Evolutionary conservation across 2,888 invertebrate genomes (phyloP), one percentile per base, ranked within the genome.

Genomic region (Sinhomidia bicolor): DNA sequence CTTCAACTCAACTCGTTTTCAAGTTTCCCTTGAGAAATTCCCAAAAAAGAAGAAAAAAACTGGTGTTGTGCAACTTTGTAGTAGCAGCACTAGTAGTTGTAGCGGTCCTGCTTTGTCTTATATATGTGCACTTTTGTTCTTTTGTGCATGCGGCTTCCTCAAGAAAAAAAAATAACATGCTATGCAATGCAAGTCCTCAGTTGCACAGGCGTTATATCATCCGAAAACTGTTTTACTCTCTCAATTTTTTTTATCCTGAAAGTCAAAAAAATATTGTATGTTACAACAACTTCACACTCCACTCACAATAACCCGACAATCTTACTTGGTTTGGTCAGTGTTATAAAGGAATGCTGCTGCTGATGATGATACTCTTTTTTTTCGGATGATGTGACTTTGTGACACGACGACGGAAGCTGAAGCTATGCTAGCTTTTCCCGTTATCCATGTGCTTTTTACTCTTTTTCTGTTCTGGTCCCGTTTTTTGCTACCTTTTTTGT

Each of bases 11-110:
- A 32, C 47, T 47, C 74, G 3, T 60, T 44, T 71, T 57, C 57
- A 65, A 78, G 79, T 85, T 85, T 71, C 80, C 85, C 85, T 71
- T 80, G 80, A 85, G 85, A 85, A 85, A 71, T 85, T 85, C 32
- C 51, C 78, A 51, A 85, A 78, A 85, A 51, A 85, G 65, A 85
- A 65, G 51, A 80, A 32, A 71, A 79, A 85, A 62, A 65, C 60
- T 62, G 41, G 29, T 80, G 14, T 71, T 51, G 51, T 74, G 74
- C 74, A 83, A 57, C 36, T 36, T 29, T 14, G 36, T 5, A n/a
- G n/a, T n/a, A n/a, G n/a, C n/a, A n/a, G 1, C 26, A 36, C 36
- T n/a, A n/a, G 36, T 36, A 54, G n/a, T n/a, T n/a, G n/a, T n/a
- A n/a, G n/a, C n/a, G n/a, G n/a, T n/a, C n/a, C 10, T 29, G 23